phyloP scores from a whole-genome alignment of 2,888 invertebrate species.

The Cistogaster globosa region DNA sequence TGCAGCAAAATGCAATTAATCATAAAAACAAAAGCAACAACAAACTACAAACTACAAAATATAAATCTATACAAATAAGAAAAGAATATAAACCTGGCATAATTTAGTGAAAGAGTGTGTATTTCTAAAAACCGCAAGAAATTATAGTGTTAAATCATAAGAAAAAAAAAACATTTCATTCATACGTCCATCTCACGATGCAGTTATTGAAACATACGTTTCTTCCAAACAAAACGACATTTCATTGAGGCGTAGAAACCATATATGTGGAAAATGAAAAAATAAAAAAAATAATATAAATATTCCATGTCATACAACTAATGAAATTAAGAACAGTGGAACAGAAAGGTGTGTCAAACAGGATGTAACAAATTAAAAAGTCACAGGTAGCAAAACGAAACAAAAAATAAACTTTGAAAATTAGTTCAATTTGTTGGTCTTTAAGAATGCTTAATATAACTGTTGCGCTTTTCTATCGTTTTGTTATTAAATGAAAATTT shows the following conservation, averaged over 20 bases:
- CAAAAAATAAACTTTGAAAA: background rate
- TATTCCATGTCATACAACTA: constrained; percentile 2
- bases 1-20: constrained; percentile 42
- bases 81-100: constrained; percentile 27
- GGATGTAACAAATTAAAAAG: constrained; percentile 14
- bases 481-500: too few species aligned
- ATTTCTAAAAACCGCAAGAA: constrained; percentile 55
- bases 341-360: background rate
- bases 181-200: constrained; percentile 5
- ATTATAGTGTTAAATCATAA: constrained; percentile 35
- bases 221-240: constrained; percentile 33
- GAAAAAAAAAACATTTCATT: constrained; percentile 45
- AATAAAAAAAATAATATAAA: background rate
- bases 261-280: constrained; percentile 49
- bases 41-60: constrained; percentile 1
- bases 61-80: background rate
- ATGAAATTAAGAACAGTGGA: constrained; percentile 17
- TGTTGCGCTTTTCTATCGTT: too few species aligned
- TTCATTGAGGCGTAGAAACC: constrained; percentile 53
- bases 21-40: constrained; percentile 9
- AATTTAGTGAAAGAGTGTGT: constrained; percentile 7
- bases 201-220: constrained; percentile 3
- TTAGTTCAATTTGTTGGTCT: too few species aligned
- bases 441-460: too few species aligned
- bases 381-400: background rate